Evolutionary conservation across 1,140 invertebrate species (phyloP).

Genomic region (Ceratina japonica): DNA sequence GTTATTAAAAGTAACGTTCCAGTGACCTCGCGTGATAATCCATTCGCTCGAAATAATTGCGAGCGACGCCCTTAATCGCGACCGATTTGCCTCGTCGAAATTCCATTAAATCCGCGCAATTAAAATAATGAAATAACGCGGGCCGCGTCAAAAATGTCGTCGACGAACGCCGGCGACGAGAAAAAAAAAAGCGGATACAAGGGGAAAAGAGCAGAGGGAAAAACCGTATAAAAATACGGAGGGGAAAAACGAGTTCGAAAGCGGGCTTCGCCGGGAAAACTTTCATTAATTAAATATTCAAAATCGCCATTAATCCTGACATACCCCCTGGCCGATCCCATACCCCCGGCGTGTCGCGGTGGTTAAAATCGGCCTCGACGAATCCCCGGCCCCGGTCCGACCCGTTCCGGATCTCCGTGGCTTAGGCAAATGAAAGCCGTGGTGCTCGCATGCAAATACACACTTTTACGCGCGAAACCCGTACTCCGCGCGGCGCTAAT

Average conservation of each 20-base stretch:
- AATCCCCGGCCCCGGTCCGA: slow-evolving; percentile 64
- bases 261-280: slow-evolving; percentile 31
- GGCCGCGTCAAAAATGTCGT: not conserved
- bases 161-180: not conserved
- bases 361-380: slow-evolving; percentile 65
- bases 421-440: slow-evolving; percentile 68
- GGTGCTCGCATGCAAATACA: slow-evolving; percentile 69
- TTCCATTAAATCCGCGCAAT: slow-evolving; percentile 20
- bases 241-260: slow-evolving; percentile 33
- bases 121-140: not conserved
- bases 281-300: slow-evolving; percentile 71
- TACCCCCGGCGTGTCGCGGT: slow-evolving; percentile 24
- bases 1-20: slow-evolving; percentile 79
- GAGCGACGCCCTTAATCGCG: slow-evolving; percentile 58
- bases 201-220: too few relatives aligned
- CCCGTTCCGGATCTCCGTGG: slow-evolving; percentile 60
- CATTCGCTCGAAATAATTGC: slow-evolving; percentile 75
- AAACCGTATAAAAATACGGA: slow-evolving; percentile 7
- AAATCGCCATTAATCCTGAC: slow-evolving; percentile 68
- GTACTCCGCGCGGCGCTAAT: slow-evolving; percentile 61
- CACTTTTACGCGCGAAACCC: slow-evolving; percentile 63
- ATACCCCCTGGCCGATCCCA: slow-evolving; percentile 6
- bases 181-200: slow-evolving; percentile 15
- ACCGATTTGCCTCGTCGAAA: slow-evolving; percentile 8
- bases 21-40: slow-evolving; percentile 70